Percentiles rank a stretch among this genome's conserved stretches.
Evolutionary conservation across 2,888 invertebrate genomes (phyloP).

Genomic region (Marronus borbonicus): DNA sequence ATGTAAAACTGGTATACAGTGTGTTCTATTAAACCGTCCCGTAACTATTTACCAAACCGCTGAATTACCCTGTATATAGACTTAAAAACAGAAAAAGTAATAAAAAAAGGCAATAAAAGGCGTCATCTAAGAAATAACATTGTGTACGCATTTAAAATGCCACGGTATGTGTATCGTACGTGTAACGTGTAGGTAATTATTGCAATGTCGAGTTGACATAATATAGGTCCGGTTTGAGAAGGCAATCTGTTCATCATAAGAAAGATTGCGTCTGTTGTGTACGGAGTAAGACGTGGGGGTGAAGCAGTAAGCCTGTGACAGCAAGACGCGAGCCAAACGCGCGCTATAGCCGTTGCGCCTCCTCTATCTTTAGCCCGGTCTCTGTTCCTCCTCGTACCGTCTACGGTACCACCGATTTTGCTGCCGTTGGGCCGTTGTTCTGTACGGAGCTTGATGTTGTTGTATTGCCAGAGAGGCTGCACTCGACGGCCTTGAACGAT

Average conservation of each 20-base stretch:
- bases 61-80: not conserved
- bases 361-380: not conserved
- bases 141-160: slow-evolving; percentile 22
- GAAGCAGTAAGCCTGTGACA: slow-evolving; percentile 58
- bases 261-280: slow-evolving; percentile 42
- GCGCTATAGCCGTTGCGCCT: slow-evolving; percentile 57
- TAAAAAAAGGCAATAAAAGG: not conserved
- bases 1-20: not conserved
- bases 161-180: slow-evolving; percentile 41
- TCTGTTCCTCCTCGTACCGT: not conserved
- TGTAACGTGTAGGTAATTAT: slow-evolving; percentile 52
- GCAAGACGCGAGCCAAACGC: slow-evolving; percentile 67
- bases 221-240: slow-evolving; percentile 58
- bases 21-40: not conserved
- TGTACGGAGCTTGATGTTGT: slow-evolving; percentile 28
- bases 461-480: slow-evolving; percentile 58
- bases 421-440: not conserved
- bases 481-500: slow-evolving; percentile 69
- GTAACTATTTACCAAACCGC: not conserved
- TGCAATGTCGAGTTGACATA: slow-evolving; percentile 56
- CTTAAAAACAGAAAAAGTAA: not conserved
- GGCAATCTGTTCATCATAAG: slow-evolving; percentile 58
- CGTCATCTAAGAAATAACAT: not conserved
- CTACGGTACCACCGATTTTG: not conserved
- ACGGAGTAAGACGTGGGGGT: slow-evolving; percentile 56